Evolutionary conservation across 2,888 invertebrate genomes (phyloP), one percentile per base, ranked within the genome.

Genomic region (Melipona beecheii): DNA sequence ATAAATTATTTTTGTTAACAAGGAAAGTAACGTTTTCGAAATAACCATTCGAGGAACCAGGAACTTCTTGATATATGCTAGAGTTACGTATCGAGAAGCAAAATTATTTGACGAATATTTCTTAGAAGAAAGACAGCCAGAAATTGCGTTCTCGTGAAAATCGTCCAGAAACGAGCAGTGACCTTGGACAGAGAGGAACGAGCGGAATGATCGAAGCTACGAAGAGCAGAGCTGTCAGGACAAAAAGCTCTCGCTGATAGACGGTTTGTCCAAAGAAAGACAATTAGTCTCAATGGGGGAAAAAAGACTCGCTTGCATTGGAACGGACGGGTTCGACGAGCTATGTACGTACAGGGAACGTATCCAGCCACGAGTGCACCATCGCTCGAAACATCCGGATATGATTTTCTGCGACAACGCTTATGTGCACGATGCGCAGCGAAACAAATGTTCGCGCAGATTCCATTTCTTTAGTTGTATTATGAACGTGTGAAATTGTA

Each of bases 251-350:
- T 31, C 68, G 66, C 70, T 79, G 75, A 80, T 65, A 66, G 76
- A 77, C 58, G 49, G 62, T 66, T 73, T 71, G 69, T 75, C 76
- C 54, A 60, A 4, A 50, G 60, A 64, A 52, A 66, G 78, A 82
- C 82, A 86, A 87, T 87, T 86, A 84, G 73, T 60, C 72, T 17
- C 58, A 43, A 36, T n/a, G 56, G 36, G 36, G 43, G 52, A 69
- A 50, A 58, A 81, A 82, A 71, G 82, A 82, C 76, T 75, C 68
- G 86, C 79, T 87, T 69, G 74, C 86, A 87, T 86, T 86, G 86
- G 84, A 56, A 13, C 65, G 62, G 84, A 86, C 86, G 75, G 72
- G 86, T 86, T 73, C 75, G 64, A 78, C 81, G 15, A 58, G 77
- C 77, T 78, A 5, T 19, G 52, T 52, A 62, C 72, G 62, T 76